phyloP scores from a whole-genome alignment of 2,888 invertebrate species.

The Scaptodrosophila latifasciaeformis region DNA sequence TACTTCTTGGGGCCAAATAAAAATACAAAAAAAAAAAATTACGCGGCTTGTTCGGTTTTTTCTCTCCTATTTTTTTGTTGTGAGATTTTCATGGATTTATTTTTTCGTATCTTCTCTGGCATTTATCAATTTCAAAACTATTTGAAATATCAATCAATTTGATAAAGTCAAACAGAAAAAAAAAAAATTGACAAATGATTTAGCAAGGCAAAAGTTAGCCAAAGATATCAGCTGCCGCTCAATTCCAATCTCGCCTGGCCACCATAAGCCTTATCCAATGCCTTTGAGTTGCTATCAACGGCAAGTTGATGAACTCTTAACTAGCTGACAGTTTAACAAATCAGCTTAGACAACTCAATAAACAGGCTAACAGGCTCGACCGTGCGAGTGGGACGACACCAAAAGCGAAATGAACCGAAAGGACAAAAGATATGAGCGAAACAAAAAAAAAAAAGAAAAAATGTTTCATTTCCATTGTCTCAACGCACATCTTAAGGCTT shows the following conservation, averaged over 20 bases:
- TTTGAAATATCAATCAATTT: not conserved
- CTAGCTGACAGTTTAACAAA: constrained; percentile 12
- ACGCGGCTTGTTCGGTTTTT: too few relatives aligned
- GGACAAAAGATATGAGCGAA: constrained; percentile 12
- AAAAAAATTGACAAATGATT: not conserved
- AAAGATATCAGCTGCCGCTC: not conserved
- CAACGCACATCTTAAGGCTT: too few relatives aligned
- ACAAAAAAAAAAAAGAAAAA: too few relatives aligned
- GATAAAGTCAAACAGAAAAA: not conserved
- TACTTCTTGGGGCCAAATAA: not conserved
- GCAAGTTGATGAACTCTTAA: constrained; percentile 7
- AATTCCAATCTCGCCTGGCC: not conserved
- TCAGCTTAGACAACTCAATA: constrained; percentile 11
- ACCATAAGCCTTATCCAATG: too few relatives aligned
- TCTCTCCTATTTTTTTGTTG: too few relatives aligned
- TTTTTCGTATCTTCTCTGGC: too few relatives aligned
- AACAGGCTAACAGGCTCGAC: constrained; percentile 7
- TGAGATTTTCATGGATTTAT: too few relatives aligned
- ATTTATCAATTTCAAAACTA: not conserved
- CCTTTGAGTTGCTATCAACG: not conserved
- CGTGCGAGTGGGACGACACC: constrained; percentile 3
- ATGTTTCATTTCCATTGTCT: too few relatives aligned
- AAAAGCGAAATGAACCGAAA: constrained; percentile 5
- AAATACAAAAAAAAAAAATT: too few relatives aligned
- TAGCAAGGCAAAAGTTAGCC: too few relatives aligned